Percentiles rank a stretch among this genome's conserved stretches.
These are phyloP conservation scores for Zoanthus sansibaricus DNA, from an alignment of 92 coral and sea anemone species.

Conservation along the genomic window DNA sequence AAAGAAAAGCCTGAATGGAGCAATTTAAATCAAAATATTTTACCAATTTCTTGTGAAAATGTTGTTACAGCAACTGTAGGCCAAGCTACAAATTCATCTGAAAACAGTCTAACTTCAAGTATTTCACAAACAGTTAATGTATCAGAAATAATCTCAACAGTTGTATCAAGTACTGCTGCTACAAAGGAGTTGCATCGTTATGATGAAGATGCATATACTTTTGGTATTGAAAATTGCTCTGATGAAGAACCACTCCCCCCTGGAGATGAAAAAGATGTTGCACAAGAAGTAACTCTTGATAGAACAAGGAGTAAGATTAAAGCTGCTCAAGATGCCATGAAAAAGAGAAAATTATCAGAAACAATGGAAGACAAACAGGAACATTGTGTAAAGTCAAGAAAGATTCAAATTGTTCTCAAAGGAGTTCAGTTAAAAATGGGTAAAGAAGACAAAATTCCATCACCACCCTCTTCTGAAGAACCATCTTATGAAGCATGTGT, in stretches of 20 bases:
- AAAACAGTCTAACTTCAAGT: constrained; percentile 7
- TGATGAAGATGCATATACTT: constrained; percentile 75
- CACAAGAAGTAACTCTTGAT: constrained; percentile 75
- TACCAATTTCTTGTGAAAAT: constrained; percentile 35
- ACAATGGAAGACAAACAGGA: constrained; percentile 71
- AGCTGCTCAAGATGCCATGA: constrained; percentile 76
- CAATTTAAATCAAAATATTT: neutral
- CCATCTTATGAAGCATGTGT: constrained; percentile 36
- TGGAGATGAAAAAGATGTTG: constrained; percentile 75
- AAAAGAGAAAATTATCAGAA: constrained; percentile 76
- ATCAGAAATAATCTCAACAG: constrained; percentile 72
- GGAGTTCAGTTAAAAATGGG: constrained; percentile 60
- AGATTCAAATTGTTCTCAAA: constrained; percentile 71
- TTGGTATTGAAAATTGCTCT: constrained; percentile 73
- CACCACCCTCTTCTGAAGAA: constrained; percentile 21
- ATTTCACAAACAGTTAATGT: constrained; percentile 33
- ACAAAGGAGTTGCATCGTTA: constrained; percentile 39
- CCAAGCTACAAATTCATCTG: constrained; percentile 22
- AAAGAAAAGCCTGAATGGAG: neutral
- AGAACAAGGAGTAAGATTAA: constrained; percentile 65
- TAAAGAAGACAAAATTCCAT: constrained; percentile 28
- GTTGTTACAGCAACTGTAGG: constrained; percentile 35
- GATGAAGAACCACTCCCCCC: constrained; percentile 88
- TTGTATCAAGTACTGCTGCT: constrained; percentile 56
- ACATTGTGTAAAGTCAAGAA: constrained; percentile 60